These are phyloP conservation scores for Andrena cerasifolii DNA, from an alignment of 1,140 invertebrate species.

Conservation along the genomic window DNA sequence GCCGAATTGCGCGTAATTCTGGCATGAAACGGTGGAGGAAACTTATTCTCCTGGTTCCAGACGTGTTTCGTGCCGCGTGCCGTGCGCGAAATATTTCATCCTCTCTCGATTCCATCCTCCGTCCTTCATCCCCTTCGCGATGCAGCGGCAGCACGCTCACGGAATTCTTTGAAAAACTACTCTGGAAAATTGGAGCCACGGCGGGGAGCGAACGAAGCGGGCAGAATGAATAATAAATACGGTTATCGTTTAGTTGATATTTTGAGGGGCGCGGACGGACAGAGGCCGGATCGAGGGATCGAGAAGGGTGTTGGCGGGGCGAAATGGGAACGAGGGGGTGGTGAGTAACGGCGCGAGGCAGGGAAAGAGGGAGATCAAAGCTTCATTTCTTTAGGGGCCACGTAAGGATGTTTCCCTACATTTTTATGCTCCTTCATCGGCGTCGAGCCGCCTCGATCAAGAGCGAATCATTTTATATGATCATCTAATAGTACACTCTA, in stretches of 20 bases:
- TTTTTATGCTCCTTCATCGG: conserved; percentile 71
- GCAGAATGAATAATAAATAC: conserved; percentile 81
- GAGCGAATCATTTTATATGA: conserved; percentile 2
- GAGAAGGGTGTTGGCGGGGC: conserved; percentile 8
- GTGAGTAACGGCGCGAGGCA: conserved; percentile 2
- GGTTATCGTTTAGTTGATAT: conserved; percentile 82
- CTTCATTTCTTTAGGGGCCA: conserved; percentile 58
- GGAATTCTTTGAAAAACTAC: conserved; percentile 79
- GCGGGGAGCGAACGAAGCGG: conserved; percentile 68
- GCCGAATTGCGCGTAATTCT: conserved; percentile 4
- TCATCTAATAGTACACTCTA: background rate
- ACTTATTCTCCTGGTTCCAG: background rate
- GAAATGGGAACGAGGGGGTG: background rate
- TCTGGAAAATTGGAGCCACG: conserved; percentile 76
- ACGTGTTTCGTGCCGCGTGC: background rate
- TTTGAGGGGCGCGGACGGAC: conserved; percentile 70
- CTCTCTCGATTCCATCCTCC: conserved; percentile 14
- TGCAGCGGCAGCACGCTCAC: conserved; percentile 53
- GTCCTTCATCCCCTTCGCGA: conserved; percentile 1
- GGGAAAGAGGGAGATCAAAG: conserved; percentile 72
- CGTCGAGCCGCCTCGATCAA: conserved; percentile 4
- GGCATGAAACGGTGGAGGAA: background rate
- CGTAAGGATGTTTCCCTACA: conserved; percentile 59
- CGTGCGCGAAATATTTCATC: conserved; percentile 20
- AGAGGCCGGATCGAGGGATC: conserved; percentile 39